A percentile compares a stretch with the other conserved stretches of the same genome.
phyloP scores from a whole-genome alignment of 2,888 invertebrate genomes.

The Adelognathus sp. region DNA sequence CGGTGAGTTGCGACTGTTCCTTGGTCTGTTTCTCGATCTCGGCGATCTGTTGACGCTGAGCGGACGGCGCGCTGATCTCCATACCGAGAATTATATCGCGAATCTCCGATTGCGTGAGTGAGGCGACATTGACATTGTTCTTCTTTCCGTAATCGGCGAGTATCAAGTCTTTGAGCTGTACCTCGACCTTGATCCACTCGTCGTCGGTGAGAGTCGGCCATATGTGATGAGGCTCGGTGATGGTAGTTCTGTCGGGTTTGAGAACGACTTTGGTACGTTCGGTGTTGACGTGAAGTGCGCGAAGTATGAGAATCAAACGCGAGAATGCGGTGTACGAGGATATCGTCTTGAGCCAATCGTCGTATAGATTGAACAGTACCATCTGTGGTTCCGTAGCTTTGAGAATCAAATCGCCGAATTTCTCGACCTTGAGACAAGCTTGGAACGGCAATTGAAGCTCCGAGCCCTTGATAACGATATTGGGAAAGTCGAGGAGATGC shows the following conservation, averaged over 20 bases:
- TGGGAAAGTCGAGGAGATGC: constrained; percentile 99
- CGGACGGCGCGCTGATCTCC: constrained; percentile 99
- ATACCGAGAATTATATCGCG: constrained; percentile 99
- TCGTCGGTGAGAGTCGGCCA: constrained; percentile 99
- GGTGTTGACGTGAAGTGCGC: constrained; percentile 99
- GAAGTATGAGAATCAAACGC: constrained; percentile 96
- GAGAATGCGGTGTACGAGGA: constrained; percentile 99
- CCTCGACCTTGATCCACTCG: constrained; percentile 99
- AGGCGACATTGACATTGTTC: constrained; percentile 99
- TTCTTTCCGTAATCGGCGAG: constrained; percentile 99
- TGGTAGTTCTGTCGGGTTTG: constrained; percentile 99
- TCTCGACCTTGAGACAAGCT: constrained; percentile 99
- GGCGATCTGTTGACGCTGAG: constrained; percentile 99
- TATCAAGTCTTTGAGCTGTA: constrained; percentile 98
- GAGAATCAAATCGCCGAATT: constrained; percentile 98
- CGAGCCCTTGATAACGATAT: constrained; percentile 99
- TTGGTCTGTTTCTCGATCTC: constrained; percentile 99
- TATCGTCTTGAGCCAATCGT: constrained; percentile 99
- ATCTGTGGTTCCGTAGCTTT: constrained; percentile 99
- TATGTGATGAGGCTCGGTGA: constrained; percentile 99
- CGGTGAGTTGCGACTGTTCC: constrained; percentile 98
- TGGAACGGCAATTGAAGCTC: constrained; percentile 99
- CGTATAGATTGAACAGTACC: constrained; percentile 99
- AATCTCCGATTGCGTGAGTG: constrained; percentile 99
- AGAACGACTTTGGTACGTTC: constrained; percentile 99